Evolutionary conservation across 2,113 vertebrate genomes (phyloP).

Genomic region (Pygoscelis adeliae): DNA sequence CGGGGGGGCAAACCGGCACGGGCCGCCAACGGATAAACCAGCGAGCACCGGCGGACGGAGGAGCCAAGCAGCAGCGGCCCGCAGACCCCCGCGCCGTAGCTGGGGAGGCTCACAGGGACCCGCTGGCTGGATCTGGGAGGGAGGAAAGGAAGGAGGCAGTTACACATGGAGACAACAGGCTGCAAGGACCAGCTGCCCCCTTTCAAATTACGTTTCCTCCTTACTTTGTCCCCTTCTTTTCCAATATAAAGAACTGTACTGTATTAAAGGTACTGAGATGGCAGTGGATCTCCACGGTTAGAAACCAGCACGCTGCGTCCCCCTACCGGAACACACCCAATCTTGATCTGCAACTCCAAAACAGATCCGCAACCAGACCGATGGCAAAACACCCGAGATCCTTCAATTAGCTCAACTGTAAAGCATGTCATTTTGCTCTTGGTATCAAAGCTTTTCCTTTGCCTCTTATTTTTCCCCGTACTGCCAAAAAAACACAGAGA

Average conservation of each 20-base stretch:
- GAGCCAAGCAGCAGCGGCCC: background rate
- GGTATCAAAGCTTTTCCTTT: background rate
- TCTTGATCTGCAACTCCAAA: background rate
- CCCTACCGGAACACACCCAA: background rate
- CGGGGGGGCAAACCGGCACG: too few species aligned
- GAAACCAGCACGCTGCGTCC: background rate
- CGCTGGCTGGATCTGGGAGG: background rate
- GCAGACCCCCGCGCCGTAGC: accelerated
- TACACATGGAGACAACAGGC: background rate
- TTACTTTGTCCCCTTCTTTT: background rate
- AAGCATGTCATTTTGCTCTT: background rate
- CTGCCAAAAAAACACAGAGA: background rate
- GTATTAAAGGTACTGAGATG: background rate
- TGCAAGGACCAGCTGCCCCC: background rate
- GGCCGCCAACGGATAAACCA: background rate
- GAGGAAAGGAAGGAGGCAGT: background rate
- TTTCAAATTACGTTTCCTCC: background rate
- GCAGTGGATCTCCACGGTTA: background rate
- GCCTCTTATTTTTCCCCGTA: background rate
- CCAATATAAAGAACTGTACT: background rate
- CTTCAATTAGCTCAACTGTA: accelerated
- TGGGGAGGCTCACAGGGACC: accelerated
- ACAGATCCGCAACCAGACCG: accelerated
- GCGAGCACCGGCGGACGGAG: accelerated
- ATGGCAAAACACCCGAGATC: background rate